Base-by-base conservation (phyloP, 92 coral and sea anemone species). In the Zoanthus sociatus region DNA sequence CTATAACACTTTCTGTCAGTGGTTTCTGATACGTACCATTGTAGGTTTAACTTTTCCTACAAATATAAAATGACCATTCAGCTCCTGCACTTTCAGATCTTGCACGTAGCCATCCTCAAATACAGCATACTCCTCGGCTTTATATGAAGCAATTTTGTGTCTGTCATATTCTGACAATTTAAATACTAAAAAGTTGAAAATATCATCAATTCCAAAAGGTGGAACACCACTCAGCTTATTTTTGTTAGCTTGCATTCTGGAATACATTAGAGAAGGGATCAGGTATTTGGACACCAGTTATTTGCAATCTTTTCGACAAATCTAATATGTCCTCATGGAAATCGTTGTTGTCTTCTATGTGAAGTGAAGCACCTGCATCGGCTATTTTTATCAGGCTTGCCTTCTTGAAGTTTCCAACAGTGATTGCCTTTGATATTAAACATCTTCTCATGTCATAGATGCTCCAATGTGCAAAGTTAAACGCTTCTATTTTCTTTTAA, bases 21-120 rank as follows among this genome's bases (percentile, higher is more conserved):
- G 61, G 85, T 79, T 79, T 79, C 85, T n/a, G 72, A 56, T 81
- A 61, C 33, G n/a, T n/a, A n/a, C n/a, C 86, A 81, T n/a, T 60
- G 68, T 60, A n/a, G 31, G 71, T 76, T 17, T 83, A 61, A 17
- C 77, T 67, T 69, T 83, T 61, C 44, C 30, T 14, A 32, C 79
- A 77, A 75, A 83, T 50, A 73, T 82, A 83, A 70, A 84, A 83
- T 79, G 73, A 82, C 86, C 10, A 17, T 66, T 67, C 58, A 82
- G 86, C 64, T 82, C 77, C 44, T 82, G 77, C 64, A 82, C 86
- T 82, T 82, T 82, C 83, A 78, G 47, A 48, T 60, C 64, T 17
- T 60, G 14, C 53, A 78, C 64, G 64, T 31, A 78, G 45, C 83
- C 64, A 48, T 47, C 51, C 51, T 47, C 51, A 47, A 47, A 47